Conservation (phyloP, 2,797 vertebrate genomes). For the Myotis planiceps region DNA sequence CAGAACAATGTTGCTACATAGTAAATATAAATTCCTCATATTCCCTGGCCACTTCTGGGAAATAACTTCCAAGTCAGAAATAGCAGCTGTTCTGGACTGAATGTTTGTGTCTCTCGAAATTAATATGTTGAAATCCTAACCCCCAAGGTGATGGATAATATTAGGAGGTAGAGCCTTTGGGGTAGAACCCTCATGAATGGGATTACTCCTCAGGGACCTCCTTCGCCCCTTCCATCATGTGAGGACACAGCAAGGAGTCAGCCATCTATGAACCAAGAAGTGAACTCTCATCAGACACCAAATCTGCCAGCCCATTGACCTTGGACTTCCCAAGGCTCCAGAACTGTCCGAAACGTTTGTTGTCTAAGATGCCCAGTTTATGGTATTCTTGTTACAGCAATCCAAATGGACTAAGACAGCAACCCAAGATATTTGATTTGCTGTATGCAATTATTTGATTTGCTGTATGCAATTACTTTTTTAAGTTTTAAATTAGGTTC, state of each 20-base stretch:
- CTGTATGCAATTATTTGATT: background rate
- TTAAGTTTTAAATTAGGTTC: background rate
- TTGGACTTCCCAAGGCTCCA: background rate
- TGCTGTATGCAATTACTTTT: background rate
- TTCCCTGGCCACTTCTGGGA: background rate
- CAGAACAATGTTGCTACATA: background rate
- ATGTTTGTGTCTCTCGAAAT: background rate
- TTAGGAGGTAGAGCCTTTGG: background rate
- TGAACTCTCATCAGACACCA: background rate
- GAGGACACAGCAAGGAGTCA: background rate
- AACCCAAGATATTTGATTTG: background rate
- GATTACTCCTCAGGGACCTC: background rate
- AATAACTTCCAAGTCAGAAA: constrained; percentile 40
- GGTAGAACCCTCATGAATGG: background rate
- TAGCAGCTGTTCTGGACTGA: background rate
- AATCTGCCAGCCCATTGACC: background rate
- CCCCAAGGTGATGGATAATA: background rate
- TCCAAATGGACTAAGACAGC: background rate
- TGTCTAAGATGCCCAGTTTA: background rate
- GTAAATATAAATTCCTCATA: background rate
- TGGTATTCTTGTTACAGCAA: background rate
- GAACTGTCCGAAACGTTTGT: background rate
- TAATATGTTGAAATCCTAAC: background rate
- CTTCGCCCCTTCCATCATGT: background rate
- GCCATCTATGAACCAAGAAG: background rate